These are phyloP conservation scores for Semaprochilodus insignis DNA, from an alignment of 2,797 vertebrate genomes.

Conservation along the genomic window DNA sequence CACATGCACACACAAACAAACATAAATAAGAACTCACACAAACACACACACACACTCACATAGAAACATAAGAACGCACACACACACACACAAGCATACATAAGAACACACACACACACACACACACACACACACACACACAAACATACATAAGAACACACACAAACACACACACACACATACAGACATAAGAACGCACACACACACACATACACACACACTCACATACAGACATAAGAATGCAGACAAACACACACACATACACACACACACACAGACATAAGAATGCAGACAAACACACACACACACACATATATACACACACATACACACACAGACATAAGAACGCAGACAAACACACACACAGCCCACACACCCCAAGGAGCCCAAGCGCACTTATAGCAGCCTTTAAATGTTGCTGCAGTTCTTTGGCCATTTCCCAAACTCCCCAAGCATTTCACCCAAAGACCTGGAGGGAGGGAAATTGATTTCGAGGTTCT, in stretches of 20 bases:
- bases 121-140: too few species aligned
- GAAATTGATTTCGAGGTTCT: slow-evolving; percentile 30
- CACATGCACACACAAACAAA: too few species aligned
- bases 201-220: neutral
- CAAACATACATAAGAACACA: too few species aligned
- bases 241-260: neutral
- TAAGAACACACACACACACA: too few species aligned
- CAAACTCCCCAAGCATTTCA: slow-evolving; percentile 8
- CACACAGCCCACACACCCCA: neutral
- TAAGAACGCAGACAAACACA: neutral
- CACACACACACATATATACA: slow-evolving; percentile 12
- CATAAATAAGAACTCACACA: too few species aligned
- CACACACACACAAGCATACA: too few species aligned
- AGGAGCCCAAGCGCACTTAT: slow-evolving; percentile 15
- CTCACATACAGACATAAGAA: neutral
- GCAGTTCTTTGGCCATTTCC: slow-evolving; percentile 12
- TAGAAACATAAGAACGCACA: too few species aligned
- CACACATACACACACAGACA: neutral
- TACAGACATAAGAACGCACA: too few species aligned
- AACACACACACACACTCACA: too few species aligned
- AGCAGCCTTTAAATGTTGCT: slow-evolving; percentile 28
- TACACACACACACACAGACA: too few species aligned
- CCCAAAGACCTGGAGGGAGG: neutral
- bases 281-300: neutral
- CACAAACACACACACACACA: neutral